Conservation (phyloP, 2,797 vertebrate genomes). For the Leucoraja ocellata region DNA sequence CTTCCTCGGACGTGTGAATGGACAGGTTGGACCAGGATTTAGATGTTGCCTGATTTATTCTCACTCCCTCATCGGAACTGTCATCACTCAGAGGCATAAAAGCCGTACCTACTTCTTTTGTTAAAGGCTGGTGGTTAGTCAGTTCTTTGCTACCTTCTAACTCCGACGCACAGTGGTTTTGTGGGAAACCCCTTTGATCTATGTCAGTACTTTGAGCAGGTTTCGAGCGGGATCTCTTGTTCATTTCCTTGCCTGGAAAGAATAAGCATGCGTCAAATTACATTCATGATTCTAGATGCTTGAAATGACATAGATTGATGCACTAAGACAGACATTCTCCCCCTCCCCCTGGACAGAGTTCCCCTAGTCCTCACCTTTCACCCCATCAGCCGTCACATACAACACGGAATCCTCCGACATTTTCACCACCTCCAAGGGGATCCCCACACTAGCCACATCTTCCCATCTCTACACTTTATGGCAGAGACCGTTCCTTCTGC, state of each 20-base stretch:
- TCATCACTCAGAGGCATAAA: constrained; percentile 59
- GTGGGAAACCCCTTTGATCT: constrained; percentile 47
- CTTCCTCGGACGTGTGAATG: constrained; percentile 67
- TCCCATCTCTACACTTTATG: too few species aligned
- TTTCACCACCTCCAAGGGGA: too few species aligned
- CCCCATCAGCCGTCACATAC: too few species aligned
- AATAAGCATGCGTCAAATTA: constrained; percentile 39
- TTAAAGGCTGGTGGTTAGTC: constrained; percentile 45
- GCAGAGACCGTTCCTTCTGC: too few species aligned
- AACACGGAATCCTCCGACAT: too few species aligned
- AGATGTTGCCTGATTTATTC: constrained; percentile 52
- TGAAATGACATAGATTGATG: background rate
- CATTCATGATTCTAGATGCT: background rate
- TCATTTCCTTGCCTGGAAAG: constrained; percentile 60
- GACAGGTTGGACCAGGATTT: constrained; percentile 62
- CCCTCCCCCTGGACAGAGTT: too few species aligned
- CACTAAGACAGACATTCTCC: too few species aligned
- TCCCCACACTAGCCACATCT: too few species aligned
- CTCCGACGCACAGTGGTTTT: constrained; percentile 48
- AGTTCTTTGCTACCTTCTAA: constrained; percentile 47
- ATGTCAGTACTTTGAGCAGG: constrained; percentile 48
- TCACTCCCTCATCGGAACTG: constrained; percentile 65
- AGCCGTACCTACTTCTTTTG: constrained; percentile 49
- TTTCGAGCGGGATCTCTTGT: constrained; percentile 52
- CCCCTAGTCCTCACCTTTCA: too few species aligned